Evolutionary conservation across 2,113 vertebrate genomes (phyloP).

Genomic region (Xiphophorus maculatus): DNA sequence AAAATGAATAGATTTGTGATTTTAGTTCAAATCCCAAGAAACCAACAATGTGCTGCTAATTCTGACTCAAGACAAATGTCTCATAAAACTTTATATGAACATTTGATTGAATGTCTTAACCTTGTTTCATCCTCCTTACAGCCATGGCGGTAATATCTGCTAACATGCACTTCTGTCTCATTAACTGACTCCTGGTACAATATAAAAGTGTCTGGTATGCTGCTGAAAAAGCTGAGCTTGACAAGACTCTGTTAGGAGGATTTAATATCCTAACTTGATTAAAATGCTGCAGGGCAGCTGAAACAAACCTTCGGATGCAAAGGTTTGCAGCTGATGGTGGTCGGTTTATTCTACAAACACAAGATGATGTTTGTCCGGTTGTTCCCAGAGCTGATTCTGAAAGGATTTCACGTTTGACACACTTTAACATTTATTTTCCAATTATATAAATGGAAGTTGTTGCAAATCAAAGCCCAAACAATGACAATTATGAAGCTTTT

Average conservation of each 20-base stretch:
- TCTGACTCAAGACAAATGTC: neutral
- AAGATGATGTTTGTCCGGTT: neutral
- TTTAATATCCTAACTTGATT: constrained; percentile 44
- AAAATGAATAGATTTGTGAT: neutral
- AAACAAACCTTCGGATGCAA: constrained; percentile 16
- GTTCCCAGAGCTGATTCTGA: neutral
- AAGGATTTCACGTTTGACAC: constrained; percentile 5
- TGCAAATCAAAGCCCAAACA: neutral
- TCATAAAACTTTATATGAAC: neutral
- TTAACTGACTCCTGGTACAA: constrained; percentile 27
- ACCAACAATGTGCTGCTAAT: neutral
- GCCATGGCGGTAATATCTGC: constrained; percentile 29
- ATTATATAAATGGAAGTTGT: too few relatives aligned
- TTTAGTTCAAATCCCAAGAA: neutral
- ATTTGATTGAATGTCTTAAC: neutral
- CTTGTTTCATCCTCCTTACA: neutral
- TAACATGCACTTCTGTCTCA: constrained; percentile 35
- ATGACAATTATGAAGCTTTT: neutral
- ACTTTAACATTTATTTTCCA: neutral
- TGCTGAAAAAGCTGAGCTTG: constrained; percentile 25
- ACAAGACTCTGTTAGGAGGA: constrained; percentile 29
- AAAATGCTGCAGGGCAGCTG: constrained; percentile 10
- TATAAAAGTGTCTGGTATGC: constrained; percentile 32
- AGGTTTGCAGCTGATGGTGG: neutral
- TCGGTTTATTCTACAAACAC: neutral